Evolutionary conservation across 2,888 invertebrate genomes (phyloP).

Genomic region (Leptinotarsa juncta): DNA sequence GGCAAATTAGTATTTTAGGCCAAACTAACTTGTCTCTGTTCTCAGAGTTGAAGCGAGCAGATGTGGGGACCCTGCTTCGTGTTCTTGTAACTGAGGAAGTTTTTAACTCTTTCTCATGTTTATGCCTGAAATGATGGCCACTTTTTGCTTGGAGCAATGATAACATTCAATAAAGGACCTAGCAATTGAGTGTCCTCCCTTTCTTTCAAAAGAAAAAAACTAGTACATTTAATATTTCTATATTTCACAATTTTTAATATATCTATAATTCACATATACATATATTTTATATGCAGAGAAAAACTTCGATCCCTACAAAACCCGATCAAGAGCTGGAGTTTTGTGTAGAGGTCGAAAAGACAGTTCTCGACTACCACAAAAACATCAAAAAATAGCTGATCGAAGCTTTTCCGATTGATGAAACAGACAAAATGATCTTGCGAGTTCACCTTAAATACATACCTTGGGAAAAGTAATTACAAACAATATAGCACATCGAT

Average conservation of each 20-base stretch:
- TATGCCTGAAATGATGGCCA: too few species aligned
- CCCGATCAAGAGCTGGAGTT: conserved; percentile 28
- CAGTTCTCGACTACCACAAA: conserved; percentile 27
- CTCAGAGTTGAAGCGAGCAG: too few species aligned
- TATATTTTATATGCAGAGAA: conserved; percentile 57
- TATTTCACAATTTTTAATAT: conserved; percentile 64
- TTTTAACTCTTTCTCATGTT: too few species aligned
- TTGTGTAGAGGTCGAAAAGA: conserved; percentile 32
- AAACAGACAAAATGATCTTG: conserved; percentile 51
- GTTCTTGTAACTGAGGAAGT: too few species aligned
- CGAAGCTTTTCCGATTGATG: conserved; percentile 47
- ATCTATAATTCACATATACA: conserved; percentile 63
- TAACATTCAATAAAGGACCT: too few species aligned
- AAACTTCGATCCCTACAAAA: conserved; percentile 41
- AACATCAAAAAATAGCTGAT: conserved; percentile 28
- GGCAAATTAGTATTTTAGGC: too few species aligned
- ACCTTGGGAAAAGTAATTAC: conserved; percentile 60
- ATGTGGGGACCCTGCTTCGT: too few species aligned
- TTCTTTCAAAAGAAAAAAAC: conserved; percentile 22
- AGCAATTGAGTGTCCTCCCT: too few species aligned
- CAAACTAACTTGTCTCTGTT: too few species aligned
- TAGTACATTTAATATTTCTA: conserved; percentile 62
- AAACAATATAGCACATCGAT: conserved; percentile 64
- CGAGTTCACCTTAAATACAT: conserved; percentile 52
- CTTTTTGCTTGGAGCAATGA: too few species aligned